Base-by-base conservation (phyloP, 2,888 invertebrate genomes). In the Aphodius granarius region DNA sequence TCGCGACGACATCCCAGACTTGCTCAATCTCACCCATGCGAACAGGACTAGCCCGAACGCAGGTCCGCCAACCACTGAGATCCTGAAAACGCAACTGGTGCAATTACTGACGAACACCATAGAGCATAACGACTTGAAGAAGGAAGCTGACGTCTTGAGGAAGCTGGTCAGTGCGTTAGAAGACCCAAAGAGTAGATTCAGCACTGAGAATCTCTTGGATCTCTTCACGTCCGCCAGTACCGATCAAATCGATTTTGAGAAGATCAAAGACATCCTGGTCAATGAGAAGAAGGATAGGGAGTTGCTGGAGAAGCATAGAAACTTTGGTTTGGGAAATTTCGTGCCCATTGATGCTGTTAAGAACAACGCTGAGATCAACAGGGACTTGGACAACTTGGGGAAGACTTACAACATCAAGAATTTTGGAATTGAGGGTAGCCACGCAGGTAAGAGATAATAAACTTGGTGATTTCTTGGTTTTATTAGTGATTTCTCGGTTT, bases 211-310 rank as follows among this genome's bases (percentile, higher is more conserved):
- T 75, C 80, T 87, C 20, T 83, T 83, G 73, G 83, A 86, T 15
- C 85, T 87, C 76, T 85, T 87, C 1, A 86, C 86, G 74, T 85
- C 83, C 71, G 82, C 86, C 1, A 86, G 86, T 66, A 82, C 83
- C 5, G 81, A 86, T 72, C 85, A 84, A 68, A 78, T 86, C 18
- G 85, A 87, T 76, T 78, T 85, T 63, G 79, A 78, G 0, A 81
- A 82, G 21, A 77, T 87, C 15, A 83, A 84, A 19, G 85, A 86
- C 16, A 83, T 86, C 0, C 75, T 87, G 23, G 78, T 80, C 0
- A 83, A 81, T 68, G 86, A 84, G 75, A 84, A 85, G 74, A 78
- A 79, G n/a, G 79, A 81, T 20, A 80, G 84, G 23, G 82, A 83
- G 9, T 76, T 83, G 17, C 79, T 78, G 9, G 80, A 82, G 65